Base-by-base conservation (phyloP, 2,888 invertebrate species). In the Athalia cordata region DNA sequence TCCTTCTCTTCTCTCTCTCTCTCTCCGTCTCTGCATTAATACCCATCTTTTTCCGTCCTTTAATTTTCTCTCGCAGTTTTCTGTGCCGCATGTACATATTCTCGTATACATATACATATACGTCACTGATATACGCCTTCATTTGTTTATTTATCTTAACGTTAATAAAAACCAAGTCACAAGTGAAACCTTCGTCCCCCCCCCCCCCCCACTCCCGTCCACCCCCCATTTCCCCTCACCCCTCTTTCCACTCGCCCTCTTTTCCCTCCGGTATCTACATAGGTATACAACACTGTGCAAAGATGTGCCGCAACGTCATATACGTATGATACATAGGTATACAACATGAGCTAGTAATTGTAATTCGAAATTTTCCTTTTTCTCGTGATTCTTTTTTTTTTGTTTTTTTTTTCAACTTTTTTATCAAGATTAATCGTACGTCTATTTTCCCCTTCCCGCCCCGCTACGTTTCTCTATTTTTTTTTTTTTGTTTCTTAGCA, bases 101-200 rank as follows among this genome's bases (percentile, higher is more conserved):
- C 55, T 55, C 55, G 55, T 55, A 11, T n/a, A n/a, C n/a, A 9
- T 9, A 11, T 55, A 61, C 8, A 61, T 45, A 57, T 47, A 59
- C 57, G 15, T 59, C 29, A 29, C 29, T 29, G 29, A 59, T 59
- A 79, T 75, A 67, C 81, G 80, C 52, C 65, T 49, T 77, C 61
- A 61, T 80, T 81, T 81, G 80, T 82, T 84, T 84, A 80, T 81
- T 84, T 82, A 78, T 79, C 79, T 79, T 57, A 61, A 62, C 47
- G 80, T 79, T 77, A 72, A 77, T 78, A 78, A 76, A 78, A 29
- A 29, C 29, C 29, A 29, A 29, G 29, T 29, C 80, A 68, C 68
- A 64, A 75, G 75, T 75, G 49, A 62, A 49, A 9, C 62, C 29
- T 13, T 29, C 29, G 57, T 59, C 59, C 47, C 43, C 72, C 50